Percentiles rank a stretch among this genome's conserved stretches.
phyloP scores from a whole-genome alignment of 2,797 vertebrate species.

The Falco cherrug region DNA sequence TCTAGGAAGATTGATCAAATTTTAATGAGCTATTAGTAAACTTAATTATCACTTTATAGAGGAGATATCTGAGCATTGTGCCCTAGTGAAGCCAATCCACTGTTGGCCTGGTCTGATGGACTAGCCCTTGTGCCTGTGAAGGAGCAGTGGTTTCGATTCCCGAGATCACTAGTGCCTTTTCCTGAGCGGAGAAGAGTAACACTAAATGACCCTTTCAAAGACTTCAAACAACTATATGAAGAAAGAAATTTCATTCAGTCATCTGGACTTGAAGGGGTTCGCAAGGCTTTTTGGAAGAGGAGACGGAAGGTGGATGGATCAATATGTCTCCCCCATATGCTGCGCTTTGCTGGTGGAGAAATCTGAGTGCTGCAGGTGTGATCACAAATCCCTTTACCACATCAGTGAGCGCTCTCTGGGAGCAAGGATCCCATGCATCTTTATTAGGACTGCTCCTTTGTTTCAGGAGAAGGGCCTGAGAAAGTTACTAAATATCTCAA shows the following conservation, averaged over 20 bases:
- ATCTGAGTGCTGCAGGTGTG: neutral
- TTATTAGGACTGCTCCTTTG: neutral
- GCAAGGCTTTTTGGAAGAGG: neutral
- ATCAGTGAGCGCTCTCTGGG: neutral
- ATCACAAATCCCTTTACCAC: neutral
- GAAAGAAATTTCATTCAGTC: constrained; percentile 1
- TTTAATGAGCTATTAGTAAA: constrained; percentile 67
- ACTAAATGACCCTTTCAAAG: neutral
- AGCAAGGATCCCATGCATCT: neutral
- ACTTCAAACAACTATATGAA: neutral
- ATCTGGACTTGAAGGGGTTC: neutral
- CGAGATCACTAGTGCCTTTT: neutral
- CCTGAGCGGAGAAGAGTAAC: neutral
- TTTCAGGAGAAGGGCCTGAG: neutral
- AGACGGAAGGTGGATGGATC: constrained; percentile 18
- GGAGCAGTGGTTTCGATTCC: neutral
- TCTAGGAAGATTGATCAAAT: constrained; percentile 60
- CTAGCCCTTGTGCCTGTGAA: neutral
- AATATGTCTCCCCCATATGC: neutral
- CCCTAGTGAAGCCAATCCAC: neutral
- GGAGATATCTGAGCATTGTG: neutral
- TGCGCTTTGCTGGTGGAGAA: neutral
- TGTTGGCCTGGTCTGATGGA: neutral
- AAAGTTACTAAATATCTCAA: neutral
- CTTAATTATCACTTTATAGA: constrained; percentile 38